Evolutionary conservation across 2,797 vertebrate species (phyloP).

Genomic region (Delichon dasypus): DNA sequence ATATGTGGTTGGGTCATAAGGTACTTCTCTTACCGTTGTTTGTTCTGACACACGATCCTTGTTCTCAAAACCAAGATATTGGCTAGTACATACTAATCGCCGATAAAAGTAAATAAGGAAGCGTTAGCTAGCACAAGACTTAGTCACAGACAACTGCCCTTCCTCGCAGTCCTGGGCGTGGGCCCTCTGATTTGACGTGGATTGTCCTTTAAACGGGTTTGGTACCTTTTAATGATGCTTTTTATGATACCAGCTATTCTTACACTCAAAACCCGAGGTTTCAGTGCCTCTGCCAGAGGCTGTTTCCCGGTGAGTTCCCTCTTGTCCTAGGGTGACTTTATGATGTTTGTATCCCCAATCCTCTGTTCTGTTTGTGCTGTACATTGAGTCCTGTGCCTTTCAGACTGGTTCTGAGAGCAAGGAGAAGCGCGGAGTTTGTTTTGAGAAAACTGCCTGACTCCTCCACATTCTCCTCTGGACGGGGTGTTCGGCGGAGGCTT

Average conservation of each 20-base stretch:
- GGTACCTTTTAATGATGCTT: background rate
- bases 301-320: background rate
- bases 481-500: too few species aligned
- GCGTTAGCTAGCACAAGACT: background rate
- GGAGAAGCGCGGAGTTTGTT: too few species aligned
- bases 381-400: too few species aligned
- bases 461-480: too few species aligned
- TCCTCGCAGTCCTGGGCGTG: background rate
- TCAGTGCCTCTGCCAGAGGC: background rate
- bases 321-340: too few species aligned
- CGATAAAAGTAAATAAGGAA: background rate
- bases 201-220: background rate
- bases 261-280: rapidly evolving
- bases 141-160: background rate
- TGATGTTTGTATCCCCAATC: too few species aligned
- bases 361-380: too few species aligned
- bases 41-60: background rate
- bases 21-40: background rate
- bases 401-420: too few species aligned
- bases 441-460: too few species aligned
- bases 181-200: rapidly evolving
- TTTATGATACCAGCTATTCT: background rate
- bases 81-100: background rate
- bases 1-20: rapidly evolving
- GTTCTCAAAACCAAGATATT: background rate